A percentile compares a stretch with the other conserved stretches of the same genome.
phyloP scores from a whole-genome alignment of 2,797 vertebrate species.

The Gallinago solitaria region DNA sequence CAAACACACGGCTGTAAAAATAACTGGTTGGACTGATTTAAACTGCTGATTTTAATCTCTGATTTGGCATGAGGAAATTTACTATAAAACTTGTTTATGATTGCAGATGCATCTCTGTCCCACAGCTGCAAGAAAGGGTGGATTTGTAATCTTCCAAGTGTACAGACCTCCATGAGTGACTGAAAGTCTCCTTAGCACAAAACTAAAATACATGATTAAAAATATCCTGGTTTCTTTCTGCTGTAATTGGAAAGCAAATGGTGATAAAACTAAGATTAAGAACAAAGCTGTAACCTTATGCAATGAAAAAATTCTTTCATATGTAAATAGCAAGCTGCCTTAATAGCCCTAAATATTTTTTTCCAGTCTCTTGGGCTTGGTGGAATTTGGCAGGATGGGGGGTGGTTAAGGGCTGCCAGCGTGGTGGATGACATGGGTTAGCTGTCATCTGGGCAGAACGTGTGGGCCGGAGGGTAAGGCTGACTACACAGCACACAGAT shows the following conservation, averaged over 20 bases:
- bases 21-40: slow-evolving; percentile 1
- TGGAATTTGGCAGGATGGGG: background rate
- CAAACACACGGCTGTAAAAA: background rate
- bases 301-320: background rate
- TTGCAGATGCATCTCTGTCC: background rate
- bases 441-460: background rate
- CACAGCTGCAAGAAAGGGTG: background rate
- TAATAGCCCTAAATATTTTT: background rate
- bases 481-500: background rate
- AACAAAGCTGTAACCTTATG: background rate
- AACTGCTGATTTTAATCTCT: slow-evolving; percentile 25
- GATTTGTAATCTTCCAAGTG: background rate
- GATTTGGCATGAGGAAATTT: background rate
- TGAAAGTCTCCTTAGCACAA: background rate
- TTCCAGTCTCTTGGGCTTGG: background rate
- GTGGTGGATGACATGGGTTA: background rate
- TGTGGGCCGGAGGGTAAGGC: background rate
- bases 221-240: background rate
- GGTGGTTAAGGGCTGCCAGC: background rate
- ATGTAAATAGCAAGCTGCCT: background rate
- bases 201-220: background rate
- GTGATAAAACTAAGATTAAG: background rate
- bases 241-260: background rate
- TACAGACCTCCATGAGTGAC: background rate
- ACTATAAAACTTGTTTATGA: background rate